A percentile compares a stretch with the other conserved stretches of the same genome.
These are phyloP conservation scores for Dolichotis patagonum DNA, from an alignment of 2,113 vertebrate genomes.

Conservation along the genomic window DNA sequence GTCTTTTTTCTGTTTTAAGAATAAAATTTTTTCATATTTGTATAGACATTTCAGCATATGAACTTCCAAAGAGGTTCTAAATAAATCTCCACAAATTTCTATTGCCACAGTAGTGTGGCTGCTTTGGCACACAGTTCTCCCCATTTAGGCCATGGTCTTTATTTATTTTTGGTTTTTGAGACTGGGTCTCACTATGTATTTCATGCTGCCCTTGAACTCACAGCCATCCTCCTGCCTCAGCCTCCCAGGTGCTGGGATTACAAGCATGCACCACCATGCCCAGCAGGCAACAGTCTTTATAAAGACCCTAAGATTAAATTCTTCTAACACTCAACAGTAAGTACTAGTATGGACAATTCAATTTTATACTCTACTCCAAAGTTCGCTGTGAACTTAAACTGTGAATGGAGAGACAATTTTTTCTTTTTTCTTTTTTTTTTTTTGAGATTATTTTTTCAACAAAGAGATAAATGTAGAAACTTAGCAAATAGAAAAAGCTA, in stretches of 20 bases:
- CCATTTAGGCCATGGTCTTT: background rate
- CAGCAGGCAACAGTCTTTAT: background rate
- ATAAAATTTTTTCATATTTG: background rate
- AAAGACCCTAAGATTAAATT: background rate
- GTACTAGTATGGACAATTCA: background rate
- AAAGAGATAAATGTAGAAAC: background rate
- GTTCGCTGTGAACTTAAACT: background rate
- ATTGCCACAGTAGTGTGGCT: background rate
- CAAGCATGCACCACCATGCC: background rate
- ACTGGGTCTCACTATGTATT: background rate
- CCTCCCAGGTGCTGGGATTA: background rate
- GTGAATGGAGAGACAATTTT: background rate
- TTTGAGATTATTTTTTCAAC: too few relatives aligned
- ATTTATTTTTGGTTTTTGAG: background rate
- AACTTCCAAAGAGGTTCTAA: background rate
- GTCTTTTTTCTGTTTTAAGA: background rate
- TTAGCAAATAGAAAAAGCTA: conserved; percentile 36
- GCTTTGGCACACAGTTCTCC: background rate
- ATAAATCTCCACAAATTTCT: background rate
- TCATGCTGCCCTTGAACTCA: background rate
- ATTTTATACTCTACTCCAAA: background rate
- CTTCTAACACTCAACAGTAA: background rate
- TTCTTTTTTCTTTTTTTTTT: too few relatives aligned
- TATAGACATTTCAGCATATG: background rate
- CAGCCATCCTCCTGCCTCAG: background rate